phyloP scores from a whole-genome alignment of 2,888 invertebrate species.

The Drosophila rellima region DNA sequence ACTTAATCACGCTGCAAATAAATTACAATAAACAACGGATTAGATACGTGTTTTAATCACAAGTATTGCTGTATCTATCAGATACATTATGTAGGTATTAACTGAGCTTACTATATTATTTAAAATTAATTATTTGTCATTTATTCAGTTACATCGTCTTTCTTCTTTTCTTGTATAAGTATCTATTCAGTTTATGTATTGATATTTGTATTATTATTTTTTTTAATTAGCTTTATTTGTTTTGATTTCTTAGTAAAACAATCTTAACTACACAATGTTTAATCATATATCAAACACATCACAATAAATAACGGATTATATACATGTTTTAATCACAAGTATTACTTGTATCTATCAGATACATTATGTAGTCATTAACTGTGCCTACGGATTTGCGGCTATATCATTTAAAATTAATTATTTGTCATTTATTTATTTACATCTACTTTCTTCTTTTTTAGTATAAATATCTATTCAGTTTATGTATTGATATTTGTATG shows the following conservation, averaged over 20 bases:
- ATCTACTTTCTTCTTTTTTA: too few relatives aligned
- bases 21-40: conserved; percentile 23
- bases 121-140: not conserved
- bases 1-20: conserved; percentile 32
- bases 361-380: conserved; percentile 45
- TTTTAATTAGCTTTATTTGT: not conserved
- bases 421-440: too few relatives aligned
- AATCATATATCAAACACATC: conserved; percentile 23
- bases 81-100: conserved; percentile 42
- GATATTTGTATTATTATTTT: not conserved
- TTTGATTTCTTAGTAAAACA: not conserved
- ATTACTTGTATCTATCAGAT: conserved; percentile 17
- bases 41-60: conserved; percentile 34
- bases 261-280: too few relatives aligned
- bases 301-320: conserved; percentile 38
- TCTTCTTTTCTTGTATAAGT: too few relatives aligned
- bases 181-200: not conserved
- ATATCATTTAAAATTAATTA: conserved; percentile 14
- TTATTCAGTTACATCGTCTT: too few relatives aligned
- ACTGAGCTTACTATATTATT: conserved; percentile 31
- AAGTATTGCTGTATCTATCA: conserved; percentile 16
- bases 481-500: not conserved
- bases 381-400: too few relatives aligned
- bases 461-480: not conserved
- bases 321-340: conserved; percentile 16